phyloP scores from a whole-genome alignment of 2,797 vertebrate genomes.

The Notoglanidium macrostoma region DNA sequence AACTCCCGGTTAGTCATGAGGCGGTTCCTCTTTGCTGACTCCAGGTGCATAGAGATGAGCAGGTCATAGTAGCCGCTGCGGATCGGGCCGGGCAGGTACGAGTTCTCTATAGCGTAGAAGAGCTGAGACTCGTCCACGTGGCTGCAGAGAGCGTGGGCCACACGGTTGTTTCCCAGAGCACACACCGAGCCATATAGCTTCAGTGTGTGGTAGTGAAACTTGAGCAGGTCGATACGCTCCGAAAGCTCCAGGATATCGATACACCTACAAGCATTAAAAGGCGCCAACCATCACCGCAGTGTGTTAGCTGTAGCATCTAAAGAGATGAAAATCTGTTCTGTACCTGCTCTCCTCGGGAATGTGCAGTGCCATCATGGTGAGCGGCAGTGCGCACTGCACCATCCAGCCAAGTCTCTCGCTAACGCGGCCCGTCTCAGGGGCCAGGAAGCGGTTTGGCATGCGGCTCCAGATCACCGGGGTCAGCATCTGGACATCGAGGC shows the following conservation, averaged over 20 bases:
- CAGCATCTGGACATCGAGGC: slow-evolving; percentile 85
- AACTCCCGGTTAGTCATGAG: slow-evolving; percentile 93
- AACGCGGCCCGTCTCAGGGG: slow-evolving; percentile 76
- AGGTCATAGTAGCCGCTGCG: slow-evolving; percentile 93
- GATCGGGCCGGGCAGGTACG: slow-evolving; percentile 87
- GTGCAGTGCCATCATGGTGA: slow-evolving; percentile 93
- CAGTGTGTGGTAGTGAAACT: slow-evolving; percentile 91
- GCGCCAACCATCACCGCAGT: background rate
- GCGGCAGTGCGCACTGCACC: slow-evolving; percentile 84
- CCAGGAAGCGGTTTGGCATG: slow-evolving; percentile 88
- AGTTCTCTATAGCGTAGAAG: slow-evolving; percentile 88
- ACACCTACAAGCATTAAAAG: slow-evolving; percentile 71
- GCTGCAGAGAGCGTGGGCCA: slow-evolving; percentile 92
- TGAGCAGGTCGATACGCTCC: slow-evolving; percentile 83
- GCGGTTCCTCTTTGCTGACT: slow-evolving; percentile 89
- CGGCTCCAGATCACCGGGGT: slow-evolving; percentile 93
- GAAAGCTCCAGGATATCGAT: slow-evolving; percentile 94
- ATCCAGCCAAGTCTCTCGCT: slow-evolving; percentile 87
- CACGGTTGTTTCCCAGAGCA: slow-evolving; percentile 94
- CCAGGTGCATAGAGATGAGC: slow-evolving; percentile 93
- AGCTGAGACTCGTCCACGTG: slow-evolving; percentile 93
- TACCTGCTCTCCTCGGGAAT: slow-evolving; percentile 93
- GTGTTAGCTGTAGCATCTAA: background rate
- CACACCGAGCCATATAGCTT: slow-evolving; percentile 91
- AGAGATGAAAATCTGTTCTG: background rate